These are phyloP conservation scores for Microcebus ravelobensis DNA, from an alignment of 2,113 vertebrate species.

Conservation along the genomic window DNA sequence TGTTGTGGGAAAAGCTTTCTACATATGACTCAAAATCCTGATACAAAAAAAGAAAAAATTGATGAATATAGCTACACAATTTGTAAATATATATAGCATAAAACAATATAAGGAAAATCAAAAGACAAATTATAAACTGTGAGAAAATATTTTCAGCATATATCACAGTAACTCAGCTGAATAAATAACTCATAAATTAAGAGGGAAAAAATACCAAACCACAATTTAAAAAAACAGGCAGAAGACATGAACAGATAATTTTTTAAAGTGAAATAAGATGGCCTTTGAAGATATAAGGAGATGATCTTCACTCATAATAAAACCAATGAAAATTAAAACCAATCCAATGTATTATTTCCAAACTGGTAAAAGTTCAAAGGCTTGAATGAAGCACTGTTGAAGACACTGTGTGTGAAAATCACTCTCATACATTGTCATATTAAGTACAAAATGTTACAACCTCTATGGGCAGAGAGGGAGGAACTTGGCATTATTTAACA, in stretches of 20 bases:
- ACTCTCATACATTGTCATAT: neutral
- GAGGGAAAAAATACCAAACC: neutral
- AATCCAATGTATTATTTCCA: no score
- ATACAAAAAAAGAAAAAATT: neutral
- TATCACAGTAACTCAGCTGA: neutral
- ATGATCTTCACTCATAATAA: neutral
- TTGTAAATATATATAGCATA: neutral
- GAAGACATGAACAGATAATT: neutral
- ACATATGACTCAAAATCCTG: neutral
- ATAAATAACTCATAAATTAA: neutral
- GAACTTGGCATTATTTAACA: neutral
- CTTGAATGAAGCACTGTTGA: no score
- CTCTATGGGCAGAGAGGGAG: neutral
- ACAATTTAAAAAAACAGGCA: neutral
- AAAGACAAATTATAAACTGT: slow-evolving; percentile 4
- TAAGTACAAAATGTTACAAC: neutral
- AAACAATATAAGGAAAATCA: neutral
- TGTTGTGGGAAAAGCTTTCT: neutral
- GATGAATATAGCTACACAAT: neutral
- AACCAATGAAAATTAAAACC: no score
- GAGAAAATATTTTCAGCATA: neutral
- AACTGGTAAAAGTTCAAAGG: no score
- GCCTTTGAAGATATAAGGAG: neutral
- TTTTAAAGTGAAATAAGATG: neutral
- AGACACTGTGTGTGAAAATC: neutral